phyloP scores from a whole-genome alignment of 1,140 invertebrate genomes.

The Bicyclus anynana region DNA sequence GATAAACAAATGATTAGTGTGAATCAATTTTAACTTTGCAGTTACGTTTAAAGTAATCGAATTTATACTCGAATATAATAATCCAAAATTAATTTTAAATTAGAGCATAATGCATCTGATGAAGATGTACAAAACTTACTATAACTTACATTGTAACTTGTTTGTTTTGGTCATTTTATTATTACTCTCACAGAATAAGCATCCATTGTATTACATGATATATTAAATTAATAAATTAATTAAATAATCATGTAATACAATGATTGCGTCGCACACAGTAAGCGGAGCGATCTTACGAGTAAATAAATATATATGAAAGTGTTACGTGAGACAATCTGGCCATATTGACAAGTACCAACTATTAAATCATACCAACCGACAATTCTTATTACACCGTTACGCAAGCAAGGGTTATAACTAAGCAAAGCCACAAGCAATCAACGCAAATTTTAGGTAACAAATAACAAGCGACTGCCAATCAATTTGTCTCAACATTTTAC shows the following conservation, averaged over 20 bases:
- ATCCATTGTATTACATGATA: not conserved
- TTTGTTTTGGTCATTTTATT: too few relatives aligned
- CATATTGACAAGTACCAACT: conserved; percentile 4
- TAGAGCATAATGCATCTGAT: too few relatives aligned
- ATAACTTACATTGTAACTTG: too few relatives aligned
- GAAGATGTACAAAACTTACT: too few relatives aligned
- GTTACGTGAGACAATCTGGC: conserved; percentile 9
- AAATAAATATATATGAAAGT: conserved; percentile 4
- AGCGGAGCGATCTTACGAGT: not conserved
- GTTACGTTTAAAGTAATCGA: too few relatives aligned
- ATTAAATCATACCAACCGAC: conserved; percentile 2
- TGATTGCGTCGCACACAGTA: not conserved
- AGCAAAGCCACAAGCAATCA: conserved; percentile 29
- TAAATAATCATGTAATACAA: conserved; percentile 2
- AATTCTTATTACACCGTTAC: conserved; percentile 7
- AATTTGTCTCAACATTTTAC: conserved; percentile 30
- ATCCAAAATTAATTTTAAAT: too few relatives aligned
- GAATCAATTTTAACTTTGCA: not conserved
- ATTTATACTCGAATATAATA: too few relatives aligned
- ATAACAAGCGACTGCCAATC: conserved; percentile 22
- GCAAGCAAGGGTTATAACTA: conserved; percentile 16
- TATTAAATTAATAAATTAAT: too few relatives aligned
- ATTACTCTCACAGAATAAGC: too few relatives aligned
- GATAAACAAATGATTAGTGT: not conserved
- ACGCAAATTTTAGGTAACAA: conserved; percentile 27